Percentiles rank a stretch among this genome's conserved stretches.
These are phyloP conservation scores for Drosophila erecta DNA, from an alignment of 1,140 invertebrate genomes.

Conservation along the genomic window DNA sequence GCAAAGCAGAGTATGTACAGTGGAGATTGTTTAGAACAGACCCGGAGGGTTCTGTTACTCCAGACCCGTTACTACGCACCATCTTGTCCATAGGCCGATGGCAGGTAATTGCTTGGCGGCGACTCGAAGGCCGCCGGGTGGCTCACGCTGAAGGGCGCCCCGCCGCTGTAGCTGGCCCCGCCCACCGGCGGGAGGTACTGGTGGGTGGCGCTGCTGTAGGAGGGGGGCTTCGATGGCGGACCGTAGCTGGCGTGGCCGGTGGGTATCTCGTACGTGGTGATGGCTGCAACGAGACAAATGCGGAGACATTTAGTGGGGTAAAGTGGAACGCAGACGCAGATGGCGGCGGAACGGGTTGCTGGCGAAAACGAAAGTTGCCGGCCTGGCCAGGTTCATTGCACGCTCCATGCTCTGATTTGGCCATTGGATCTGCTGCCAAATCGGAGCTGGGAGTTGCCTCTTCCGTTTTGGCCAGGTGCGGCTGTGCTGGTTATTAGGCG, in stretches of 20 bases:
- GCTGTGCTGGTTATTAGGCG: conserved; percentile 51
- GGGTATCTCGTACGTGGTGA: conserved; percentile 82
- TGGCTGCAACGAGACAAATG: conserved; percentile 61
- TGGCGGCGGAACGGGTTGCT: conserved; percentile 55
- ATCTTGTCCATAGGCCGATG: conserved; percentile 80
- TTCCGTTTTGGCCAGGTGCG: conserved; percentile 63
- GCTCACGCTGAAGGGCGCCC: conserved; percentile 71
- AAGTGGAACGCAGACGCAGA: conserved; percentile 51
- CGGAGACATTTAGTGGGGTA: conserved; percentile 23
- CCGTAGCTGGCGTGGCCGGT: conserved; percentile 76
- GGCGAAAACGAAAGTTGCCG: conserved; percentile 73
- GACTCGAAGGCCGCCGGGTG: conserved; percentile 79
- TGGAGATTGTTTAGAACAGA: conserved; percentile 6
- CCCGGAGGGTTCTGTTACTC: background rate
- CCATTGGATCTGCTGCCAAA: conserved; percentile 2
- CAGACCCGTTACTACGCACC: conserved; percentile 64
- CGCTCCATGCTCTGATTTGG: conserved; percentile 50
- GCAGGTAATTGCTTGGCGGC: conserved; percentile 78
- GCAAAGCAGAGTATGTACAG: conserved; percentile 21
- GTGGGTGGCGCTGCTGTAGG: conserved; percentile 79
- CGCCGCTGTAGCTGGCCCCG: conserved; percentile 62
- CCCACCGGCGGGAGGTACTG: conserved; percentile 77
- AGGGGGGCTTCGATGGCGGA: conserved; percentile 79
- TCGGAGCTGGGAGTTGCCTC: conserved; percentile 49
- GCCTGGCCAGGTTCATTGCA: conserved; percentile 59